Percentiles rank a stretch among this genome's conserved stretches.
These are phyloP conservation scores for Pachypanchax playfairii DNA, from an alignment of 2,113 vertebrate species.

Conservation along the genomic window DNA sequence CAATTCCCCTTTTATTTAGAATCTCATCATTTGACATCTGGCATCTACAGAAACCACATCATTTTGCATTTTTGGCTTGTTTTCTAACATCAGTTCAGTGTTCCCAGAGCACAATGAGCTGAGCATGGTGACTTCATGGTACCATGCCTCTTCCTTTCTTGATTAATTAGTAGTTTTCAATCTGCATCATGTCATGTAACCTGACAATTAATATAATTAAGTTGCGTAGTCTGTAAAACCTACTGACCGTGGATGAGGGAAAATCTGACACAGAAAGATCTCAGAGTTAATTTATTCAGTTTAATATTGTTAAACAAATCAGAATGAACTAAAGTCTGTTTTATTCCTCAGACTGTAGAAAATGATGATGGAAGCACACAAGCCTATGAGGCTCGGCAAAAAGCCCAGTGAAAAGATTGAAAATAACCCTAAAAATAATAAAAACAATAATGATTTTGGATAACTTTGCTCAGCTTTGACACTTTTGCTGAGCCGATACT, in stretches of 20 bases:
- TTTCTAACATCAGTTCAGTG: too few relatives aligned
- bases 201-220: too few relatives aligned
- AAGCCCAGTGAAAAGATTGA: conserved; percentile 38
- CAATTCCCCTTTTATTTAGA: too few relatives aligned
- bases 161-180: too few relatives aligned
- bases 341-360: conserved; percentile 25
- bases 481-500: conserved; percentile 41
- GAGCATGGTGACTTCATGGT: too few relatives aligned
- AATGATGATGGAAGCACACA: conserved; percentile 44
- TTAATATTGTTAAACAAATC: neutral
- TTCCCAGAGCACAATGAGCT: too few relatives aligned
- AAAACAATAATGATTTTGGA: conserved; percentile 32
- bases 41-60: too few relatives aligned
- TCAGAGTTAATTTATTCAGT: neutral
- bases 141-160: too few relatives aligned
- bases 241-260: neutral
- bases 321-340: neutral
- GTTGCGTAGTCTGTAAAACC: too few relatives aligned
- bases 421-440: conserved; percentile 58
- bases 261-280: neutral
- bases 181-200: too few relatives aligned
- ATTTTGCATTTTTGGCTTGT: too few relatives aligned
- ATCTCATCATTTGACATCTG: too few relatives aligned
- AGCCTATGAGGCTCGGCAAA: conserved; percentile 30
- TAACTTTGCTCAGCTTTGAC: conserved; percentile 40